Evolutionary conservation across 2,797 vertebrate species (phyloP).

Genomic region (Staurois parvus): DNA sequence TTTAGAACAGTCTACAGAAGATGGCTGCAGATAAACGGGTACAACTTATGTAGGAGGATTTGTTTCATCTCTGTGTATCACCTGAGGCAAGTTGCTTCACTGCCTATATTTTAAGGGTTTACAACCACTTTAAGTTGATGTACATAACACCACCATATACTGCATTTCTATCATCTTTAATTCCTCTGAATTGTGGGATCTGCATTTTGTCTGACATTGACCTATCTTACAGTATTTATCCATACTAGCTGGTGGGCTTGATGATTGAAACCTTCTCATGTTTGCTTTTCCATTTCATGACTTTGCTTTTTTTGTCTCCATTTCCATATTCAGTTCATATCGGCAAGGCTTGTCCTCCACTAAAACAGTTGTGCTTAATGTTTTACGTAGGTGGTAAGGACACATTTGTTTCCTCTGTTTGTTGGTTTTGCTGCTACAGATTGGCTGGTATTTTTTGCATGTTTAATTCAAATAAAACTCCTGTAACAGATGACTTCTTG

Average conservation of each 20-base stretch:
- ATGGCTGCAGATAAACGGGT: too few species aligned
- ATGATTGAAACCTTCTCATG: background rate
- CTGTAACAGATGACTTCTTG: constrained; percentile 63
- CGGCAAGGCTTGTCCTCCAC: constrained; percentile 84
- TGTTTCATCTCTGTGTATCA: too few species aligned
- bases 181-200: background rate
- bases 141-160: background rate
- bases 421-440: constrained; percentile 72
- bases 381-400: constrained; percentile 92
- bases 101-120: too few species aligned
- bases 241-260: background rate
- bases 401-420: constrained; percentile 67
- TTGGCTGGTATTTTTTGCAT: constrained; percentile 66
- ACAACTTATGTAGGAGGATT: too few species aligned
- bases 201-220: background rate
- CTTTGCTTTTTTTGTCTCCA: constrained; percentile 64
- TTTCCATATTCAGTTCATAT: constrained; percentile 88
- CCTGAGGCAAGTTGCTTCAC: too few species aligned
- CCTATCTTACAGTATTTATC: background rate
- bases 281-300: constrained; percentile 59
- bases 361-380: constrained; percentile 90
- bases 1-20: too few species aligned
- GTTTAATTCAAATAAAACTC: constrained; percentile 68
- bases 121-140: background rate
- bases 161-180: background rate